Evolutionary conservation across 2,113 vertebrate genomes (phyloP), one percentile per base, ranked within the genome.

Genomic region (Hydrolagus affinis): DNA sequence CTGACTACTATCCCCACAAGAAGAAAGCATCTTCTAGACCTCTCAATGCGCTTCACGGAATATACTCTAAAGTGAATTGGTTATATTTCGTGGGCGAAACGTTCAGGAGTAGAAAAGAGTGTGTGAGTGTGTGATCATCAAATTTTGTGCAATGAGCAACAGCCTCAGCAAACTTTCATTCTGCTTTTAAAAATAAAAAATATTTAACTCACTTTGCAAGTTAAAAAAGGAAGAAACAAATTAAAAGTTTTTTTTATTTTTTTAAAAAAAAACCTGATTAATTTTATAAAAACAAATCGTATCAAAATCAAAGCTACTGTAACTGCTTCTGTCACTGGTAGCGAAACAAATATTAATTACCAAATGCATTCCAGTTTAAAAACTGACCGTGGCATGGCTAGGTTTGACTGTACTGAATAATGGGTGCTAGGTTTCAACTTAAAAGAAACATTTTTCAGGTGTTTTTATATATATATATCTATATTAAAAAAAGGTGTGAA

Each of bases 401-500:
- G 64, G 23, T 19, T 60, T 83, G 78, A 66, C 66, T 32, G 78
- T 19, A 66, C 21, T 83, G 78, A 83, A 83, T 32, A 28, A 23
- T 32, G 25, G 62, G 66, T 83, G 78, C 62, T 66, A 83, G 78
- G 78, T 17, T 83, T 66, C 78, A 12, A 66, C 25, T 28, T 28
- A 80, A 62, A 83, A 83, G 32, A 80, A 80, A 80, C 77, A 66
- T 83, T 83, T 83, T 62, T 83, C 62, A 62, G 44, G 17, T 62
- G 25, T 80, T 80, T 62, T 66, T 83, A 25, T 44, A 44, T 44
- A 44, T 44, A 44, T 44, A 44, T 44, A 44, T 44, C 1, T 44
- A 44, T 11, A 83, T n/a, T n/a, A 83, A 83, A 25, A 30, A 60
- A 60, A 83, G 78, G 78, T 83, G 78, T 83, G 78, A 83, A 83